Evolutionary conservation across 2,113 vertebrate genomes (phyloP).

Genomic region (Ranitomeya imitator): DNA sequence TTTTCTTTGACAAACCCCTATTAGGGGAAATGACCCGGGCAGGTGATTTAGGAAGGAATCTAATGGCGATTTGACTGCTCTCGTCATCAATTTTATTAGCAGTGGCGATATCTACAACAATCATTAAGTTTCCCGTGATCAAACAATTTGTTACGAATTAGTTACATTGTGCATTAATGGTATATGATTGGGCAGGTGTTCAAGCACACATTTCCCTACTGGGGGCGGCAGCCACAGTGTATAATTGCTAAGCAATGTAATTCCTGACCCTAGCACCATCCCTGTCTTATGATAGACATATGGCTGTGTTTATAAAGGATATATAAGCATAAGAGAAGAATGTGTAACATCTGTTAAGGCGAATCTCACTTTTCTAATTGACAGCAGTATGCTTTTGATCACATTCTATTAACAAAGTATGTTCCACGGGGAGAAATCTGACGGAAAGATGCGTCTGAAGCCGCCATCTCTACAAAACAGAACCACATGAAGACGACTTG

Average conservation of each 20-base stretch:
- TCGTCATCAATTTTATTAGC: neutral
- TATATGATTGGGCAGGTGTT: neutral
- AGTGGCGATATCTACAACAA: neutral
- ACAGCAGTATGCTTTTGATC: slow-evolving; percentile 55
- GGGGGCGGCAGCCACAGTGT: neutral
- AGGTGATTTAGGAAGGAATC: neutral
- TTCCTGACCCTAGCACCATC: slow-evolving; percentile 33
- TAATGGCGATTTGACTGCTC: neutral
- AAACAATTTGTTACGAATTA: neutral
- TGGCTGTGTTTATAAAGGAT: slow-evolving; percentile 47
- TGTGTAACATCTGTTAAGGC: slow-evolving; percentile 50
- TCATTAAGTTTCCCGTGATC: neutral
- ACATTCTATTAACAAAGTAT: slow-evolving; percentile 40
- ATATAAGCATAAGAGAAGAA: slow-evolving; percentile 30
- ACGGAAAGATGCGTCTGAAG: slow-evolving; percentile 30
- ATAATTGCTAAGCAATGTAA: slow-evolving; percentile 29
- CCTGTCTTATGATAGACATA: slow-evolving; percentile 40
- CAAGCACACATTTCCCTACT: slow-evolving; percentile 9
- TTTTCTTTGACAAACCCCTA: no score
- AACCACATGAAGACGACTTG: slow-evolving; percentile 46
- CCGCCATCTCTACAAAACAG: slow-evolving; percentile 32
- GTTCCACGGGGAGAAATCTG: slow-evolving; percentile 50
- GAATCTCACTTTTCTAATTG: slow-evolving; percentile 52
- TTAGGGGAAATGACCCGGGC: neutral
- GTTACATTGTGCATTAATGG: neutral